Conservation (phyloP, 2,113 vertebrate species). For the Zosterops japonicus region DNA sequence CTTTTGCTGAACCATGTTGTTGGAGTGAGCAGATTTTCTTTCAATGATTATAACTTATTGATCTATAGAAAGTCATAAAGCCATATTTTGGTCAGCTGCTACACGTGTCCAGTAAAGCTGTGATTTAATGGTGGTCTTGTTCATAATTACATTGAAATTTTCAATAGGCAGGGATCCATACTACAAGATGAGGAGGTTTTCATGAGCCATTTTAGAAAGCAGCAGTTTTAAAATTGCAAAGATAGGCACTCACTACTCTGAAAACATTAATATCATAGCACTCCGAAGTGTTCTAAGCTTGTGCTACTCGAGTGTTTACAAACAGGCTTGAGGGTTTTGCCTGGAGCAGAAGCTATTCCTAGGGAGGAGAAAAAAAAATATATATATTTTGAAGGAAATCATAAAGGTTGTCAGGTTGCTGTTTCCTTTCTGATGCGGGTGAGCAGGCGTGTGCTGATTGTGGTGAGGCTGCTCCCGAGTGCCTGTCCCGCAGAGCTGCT, state of each 20-base stretch:
- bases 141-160: not conserved
- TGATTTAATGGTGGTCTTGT: not conserved
- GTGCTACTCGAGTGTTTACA: not conserved
- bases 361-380: not conserved
- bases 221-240: not conserved
- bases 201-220: not conserved
- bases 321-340: not conserved
- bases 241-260: not conserved
- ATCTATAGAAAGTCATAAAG: not conserved
- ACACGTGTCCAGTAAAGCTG: accelerated
- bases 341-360: not conserved
- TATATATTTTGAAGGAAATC: not conserved
- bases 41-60: not conserved
- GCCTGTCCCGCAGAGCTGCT: not conserved
- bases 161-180: not conserved
- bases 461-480: accelerated
- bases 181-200: not conserved
- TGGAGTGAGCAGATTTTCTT: not conserved
- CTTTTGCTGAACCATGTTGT: not conserved
- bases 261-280: not conserved
- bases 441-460: not conserved
- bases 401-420: not conserved
- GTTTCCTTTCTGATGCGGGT: not conserved
- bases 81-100: not conserved
- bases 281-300: not conserved